phyloP scores from a whole-genome alignment of 2,888 invertebrate genomes.

The Byasa hedistus region DNA sequence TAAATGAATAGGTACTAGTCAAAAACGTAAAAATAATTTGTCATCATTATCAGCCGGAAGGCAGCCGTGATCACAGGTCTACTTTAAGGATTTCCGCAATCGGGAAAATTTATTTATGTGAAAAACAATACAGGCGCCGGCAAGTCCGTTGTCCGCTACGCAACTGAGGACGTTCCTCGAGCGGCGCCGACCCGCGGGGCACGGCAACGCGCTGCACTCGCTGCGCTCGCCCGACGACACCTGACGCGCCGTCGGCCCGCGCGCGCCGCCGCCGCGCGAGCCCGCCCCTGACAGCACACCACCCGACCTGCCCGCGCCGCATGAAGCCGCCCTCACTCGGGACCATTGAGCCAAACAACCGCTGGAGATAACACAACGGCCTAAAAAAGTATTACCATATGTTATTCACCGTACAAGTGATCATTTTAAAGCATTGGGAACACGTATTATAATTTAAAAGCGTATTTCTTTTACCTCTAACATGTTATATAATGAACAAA shows the following conservation, averaged over 20 bases:
- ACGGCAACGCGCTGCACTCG: slow-evolving; percentile 57
- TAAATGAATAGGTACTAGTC: not conserved
- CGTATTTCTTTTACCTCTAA: not conserved
- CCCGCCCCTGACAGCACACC: slow-evolving; percentile 23
- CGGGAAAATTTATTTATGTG: slow-evolving; percentile 8
- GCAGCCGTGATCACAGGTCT: not conserved
- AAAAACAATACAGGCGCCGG: slow-evolving; percentile 52
- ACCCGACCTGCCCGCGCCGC: not conserved
- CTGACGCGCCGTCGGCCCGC: slow-evolving; percentile 43
- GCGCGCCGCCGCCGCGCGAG: slow-evolving; percentile 21
- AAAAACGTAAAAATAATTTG: not conserved
- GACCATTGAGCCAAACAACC: not conserved
- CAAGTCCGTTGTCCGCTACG: slow-evolving; percentile 53
- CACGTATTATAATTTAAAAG: not conserved
- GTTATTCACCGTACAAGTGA: no score
- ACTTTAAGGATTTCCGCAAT: not conserved
- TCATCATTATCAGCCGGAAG: not conserved
- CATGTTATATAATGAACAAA: not conserved
- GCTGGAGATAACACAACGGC: not conserved
- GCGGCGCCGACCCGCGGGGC: slow-evolving; percentile 69
- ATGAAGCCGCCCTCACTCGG: slow-evolving; percentile 5
- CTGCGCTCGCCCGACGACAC: slow-evolving; percentile 68
- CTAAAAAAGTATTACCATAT: no score
- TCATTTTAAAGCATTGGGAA: not conserved
- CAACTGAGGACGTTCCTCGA: slow-evolving; percentile 73